Base-by-base conservation (phyloP, 2,888 invertebrate genomes). In the Chouioia cunea region DNA sequence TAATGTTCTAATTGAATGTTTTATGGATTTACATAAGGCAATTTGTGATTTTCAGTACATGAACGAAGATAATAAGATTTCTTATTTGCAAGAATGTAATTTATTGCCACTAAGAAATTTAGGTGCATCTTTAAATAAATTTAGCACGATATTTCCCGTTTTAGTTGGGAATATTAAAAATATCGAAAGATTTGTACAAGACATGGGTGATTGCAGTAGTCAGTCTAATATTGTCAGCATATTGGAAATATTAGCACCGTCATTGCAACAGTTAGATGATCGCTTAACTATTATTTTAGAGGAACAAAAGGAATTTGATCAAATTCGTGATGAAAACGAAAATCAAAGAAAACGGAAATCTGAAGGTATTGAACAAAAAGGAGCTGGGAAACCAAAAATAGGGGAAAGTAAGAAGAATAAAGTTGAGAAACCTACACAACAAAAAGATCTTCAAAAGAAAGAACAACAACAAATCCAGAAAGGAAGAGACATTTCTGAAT, bases 381-480 rank as follows among this genome's bases (percentile, higher is more conserved):
- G 56, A n/a, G 74, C n/a, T n/a, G n/a, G n/a, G n/a, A n/a, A n/a
- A n/a, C n/a, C n/a, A n/a, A n/a, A n/a, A n/a, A n/a, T n/a, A n/a
- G n/a, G n/a, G n/a, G n/a, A n/a, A 1, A 36, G 10, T 36, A 6
- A 12, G 6, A 73, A 74, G 43, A 50, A 77, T 57, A 74, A 77
- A 16, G 73, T 68, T 48, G 69, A 70, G 4, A 65, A 63, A 43
- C 44, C 63, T 14, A 59, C 54, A 70, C 73, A 74, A 54, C 70
- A 71, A 20, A 71, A 58, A 16, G 74, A 76, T 10, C 59, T 60
- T 23, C 10, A 65, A 20, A 74, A 72, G 48, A 68, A 76, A 36
- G 73, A 78, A n/a, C 74, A 76, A 60, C 63, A 70, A 43, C 65
- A 58, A n/a, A 76, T 77, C 71, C 65, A 74, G 68, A 72, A 76